Percentiles rank a stretch among this genome's conserved stretches.
phyloP scores from a whole-genome alignment of 1,140 invertebrate species.

The Drosophila burlai region DNA sequence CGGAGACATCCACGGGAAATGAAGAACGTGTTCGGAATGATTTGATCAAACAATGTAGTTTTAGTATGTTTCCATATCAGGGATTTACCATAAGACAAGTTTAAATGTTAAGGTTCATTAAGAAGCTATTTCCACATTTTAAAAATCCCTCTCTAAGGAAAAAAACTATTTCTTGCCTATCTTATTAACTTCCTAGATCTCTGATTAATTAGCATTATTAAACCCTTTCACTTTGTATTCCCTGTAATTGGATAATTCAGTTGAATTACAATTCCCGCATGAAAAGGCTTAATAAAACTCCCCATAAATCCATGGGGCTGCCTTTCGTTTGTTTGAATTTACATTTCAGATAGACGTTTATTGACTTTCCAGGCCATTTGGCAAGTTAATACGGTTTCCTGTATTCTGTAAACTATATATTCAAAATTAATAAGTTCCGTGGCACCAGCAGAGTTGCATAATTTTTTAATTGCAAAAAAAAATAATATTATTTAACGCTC shows the following conservation, averaged over 20 bases:
- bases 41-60: constrained; percentile 35
- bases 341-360: constrained; percentile 42
- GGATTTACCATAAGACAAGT: background rate
- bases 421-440: constrained; percentile 43
- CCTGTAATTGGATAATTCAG: constrained; percentile 1
- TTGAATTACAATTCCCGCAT: constrained; percentile 19
- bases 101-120: too few relatives aligned
- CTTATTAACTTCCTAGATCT: background rate
- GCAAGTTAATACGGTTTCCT: constrained; percentile 46
- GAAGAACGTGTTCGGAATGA: constrained; percentile 51
- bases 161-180: too few relatives aligned
- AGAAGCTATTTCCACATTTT: too few relatives aligned
- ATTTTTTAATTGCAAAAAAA: constrained; percentile 49
- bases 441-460: constrained; percentile 3
- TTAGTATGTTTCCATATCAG: background rate
- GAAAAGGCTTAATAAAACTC: constrained; percentile 21
- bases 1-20: constrained; percentile 38
- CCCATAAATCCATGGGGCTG: constrained; percentile 6
- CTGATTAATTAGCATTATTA: background rate
- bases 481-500: constrained; percentile 40
- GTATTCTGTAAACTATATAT: constrained; percentile 40
- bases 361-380: constrained; percentile 52
- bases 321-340: constrained; percentile 35
- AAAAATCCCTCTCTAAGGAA: too few relatives aligned
- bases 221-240: background rate